A percentile compares a stretch with the other conserved stretches of the same genome.
phyloP scores from a whole-genome alignment of 2,797 vertebrate genomes.

The Chelonia mydas region DNA sequence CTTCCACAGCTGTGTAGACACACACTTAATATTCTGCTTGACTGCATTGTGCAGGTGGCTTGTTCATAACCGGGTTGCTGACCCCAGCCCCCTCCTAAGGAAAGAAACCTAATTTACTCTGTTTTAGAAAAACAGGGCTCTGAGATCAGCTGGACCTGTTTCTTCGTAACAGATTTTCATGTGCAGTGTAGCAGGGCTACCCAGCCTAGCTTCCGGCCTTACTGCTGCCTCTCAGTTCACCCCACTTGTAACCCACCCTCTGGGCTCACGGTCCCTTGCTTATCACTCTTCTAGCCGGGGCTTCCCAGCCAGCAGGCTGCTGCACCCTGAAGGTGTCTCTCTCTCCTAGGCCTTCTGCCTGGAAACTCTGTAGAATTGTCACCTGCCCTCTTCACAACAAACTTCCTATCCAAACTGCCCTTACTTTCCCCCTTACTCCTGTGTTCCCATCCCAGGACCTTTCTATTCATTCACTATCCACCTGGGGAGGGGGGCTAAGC shows the following conservation, averaged over 20 bases:
- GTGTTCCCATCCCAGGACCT: background rate
- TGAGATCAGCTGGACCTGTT: background rate
- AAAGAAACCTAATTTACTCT: background rate
- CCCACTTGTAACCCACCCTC: background rate
- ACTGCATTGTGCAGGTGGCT: background rate
- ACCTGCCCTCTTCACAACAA: background rate
- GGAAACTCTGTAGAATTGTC: background rate
- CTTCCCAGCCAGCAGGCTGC: background rate
- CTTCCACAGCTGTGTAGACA: background rate
- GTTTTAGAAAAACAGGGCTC: background rate
- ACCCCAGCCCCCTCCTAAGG: background rate
- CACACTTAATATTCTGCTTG: background rate
- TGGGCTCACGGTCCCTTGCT: background rate
- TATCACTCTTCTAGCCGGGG: background rate
- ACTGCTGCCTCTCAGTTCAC: background rate
- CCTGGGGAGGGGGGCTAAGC: background rate
- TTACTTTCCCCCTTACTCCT: background rate
- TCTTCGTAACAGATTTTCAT: background rate
- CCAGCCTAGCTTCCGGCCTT: background rate
- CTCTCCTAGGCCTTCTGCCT: background rate
- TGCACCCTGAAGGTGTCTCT: background rate
- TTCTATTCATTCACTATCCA: background rate
- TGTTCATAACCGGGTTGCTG: background rate
- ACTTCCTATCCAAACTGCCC: background rate
- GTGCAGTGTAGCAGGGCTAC: accelerated